A percentile compares a stretch with the other conserved stretches of the same genome.
phyloP scores from a whole-genome alignment of 2,113 vertebrate genomes.

The Notechis scutatus region DNA sequence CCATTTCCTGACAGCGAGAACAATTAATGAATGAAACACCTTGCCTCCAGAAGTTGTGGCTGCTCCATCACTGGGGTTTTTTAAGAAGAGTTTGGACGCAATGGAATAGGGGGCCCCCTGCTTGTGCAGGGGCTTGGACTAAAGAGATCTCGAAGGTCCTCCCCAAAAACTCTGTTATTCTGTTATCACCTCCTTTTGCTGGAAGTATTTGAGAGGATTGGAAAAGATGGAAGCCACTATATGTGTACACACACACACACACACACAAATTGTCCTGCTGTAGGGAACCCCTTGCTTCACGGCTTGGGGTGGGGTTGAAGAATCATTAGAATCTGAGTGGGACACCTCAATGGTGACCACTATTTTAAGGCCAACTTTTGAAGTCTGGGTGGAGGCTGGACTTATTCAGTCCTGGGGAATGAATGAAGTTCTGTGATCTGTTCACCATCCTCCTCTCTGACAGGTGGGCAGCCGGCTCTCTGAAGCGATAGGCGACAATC shows the following conservation, averaged over 20 bases:
- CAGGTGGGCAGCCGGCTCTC: not conserved
- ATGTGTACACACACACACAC: not conserved
- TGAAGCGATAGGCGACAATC: not conserved
- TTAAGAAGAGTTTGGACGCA: too few species aligned
- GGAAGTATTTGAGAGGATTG: not conserved
- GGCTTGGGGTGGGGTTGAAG: not conserved
- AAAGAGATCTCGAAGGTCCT: too few species aligned
- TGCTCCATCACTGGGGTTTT: too few species aligned
- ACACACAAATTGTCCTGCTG: not conserved
- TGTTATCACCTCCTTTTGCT: not conserved
- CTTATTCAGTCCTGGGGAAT: not conserved
- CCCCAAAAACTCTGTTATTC: too few species aligned
- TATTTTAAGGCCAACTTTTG: not conserved
- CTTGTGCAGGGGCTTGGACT: too few species aligned
- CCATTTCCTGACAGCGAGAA: too few species aligned
- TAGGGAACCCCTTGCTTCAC: not conserved
- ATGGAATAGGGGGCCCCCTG: too few species aligned
- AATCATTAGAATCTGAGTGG: not conserved
- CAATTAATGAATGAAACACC: too few species aligned
- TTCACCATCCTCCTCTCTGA: not conserved
- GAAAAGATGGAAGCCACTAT: not conserved
- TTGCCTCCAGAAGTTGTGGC: too few species aligned
- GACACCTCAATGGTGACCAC: not conserved
- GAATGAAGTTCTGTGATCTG: not conserved
- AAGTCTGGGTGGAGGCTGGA: not conserved